Conservation (phyloP, 2,113 vertebrate genomes). For the Pygathrix nemaeus region DNA sequence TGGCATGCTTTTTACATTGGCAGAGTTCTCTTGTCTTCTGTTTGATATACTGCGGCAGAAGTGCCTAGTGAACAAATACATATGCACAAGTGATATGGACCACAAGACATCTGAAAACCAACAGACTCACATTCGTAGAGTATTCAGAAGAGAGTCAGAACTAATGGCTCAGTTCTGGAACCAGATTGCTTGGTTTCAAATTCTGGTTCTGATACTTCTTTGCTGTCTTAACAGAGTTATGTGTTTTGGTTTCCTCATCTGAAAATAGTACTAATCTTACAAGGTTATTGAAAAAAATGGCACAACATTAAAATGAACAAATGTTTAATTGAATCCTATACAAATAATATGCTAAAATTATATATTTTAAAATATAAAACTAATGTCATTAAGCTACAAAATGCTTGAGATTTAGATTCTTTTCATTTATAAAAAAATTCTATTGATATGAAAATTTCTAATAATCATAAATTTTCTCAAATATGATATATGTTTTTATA, state of each 20-base stretch:
- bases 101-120: neutral
- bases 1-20: neutral
- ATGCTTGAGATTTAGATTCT: neutral
- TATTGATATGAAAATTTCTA: neutral
- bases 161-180: neutral
- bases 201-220: neutral
- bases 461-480: neutral
- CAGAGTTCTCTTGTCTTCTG: neutral
- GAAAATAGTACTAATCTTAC: neutral
- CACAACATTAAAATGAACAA: neutral
- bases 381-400: neutral
- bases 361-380: constrained; percentile 3
- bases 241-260: neutral
- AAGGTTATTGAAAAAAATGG: neutral
- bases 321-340: neutral
- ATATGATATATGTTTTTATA: neutral
- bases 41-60: neutral
- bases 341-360: neutral
- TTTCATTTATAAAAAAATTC: neutral
- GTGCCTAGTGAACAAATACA: neutral
- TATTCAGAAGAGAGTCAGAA: neutral
- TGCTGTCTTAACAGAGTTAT: neutral
- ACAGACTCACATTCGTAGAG: neutral
- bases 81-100: neutral
- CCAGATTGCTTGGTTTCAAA: neutral